Base-by-base conservation (phyloP, 2,888 invertebrate species). In the Hirudinaria manillensis region DNA sequence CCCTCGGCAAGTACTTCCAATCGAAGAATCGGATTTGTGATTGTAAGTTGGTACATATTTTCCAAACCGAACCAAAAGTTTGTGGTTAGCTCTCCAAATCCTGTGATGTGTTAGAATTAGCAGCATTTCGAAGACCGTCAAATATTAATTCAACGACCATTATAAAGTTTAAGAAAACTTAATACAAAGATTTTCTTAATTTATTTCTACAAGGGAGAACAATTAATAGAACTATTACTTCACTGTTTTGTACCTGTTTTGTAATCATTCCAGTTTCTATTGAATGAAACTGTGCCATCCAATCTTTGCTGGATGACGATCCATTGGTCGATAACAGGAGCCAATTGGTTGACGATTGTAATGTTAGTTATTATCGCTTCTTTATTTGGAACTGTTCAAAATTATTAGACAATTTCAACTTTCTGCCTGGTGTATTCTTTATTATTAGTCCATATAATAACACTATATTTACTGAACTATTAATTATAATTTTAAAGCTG, bases 1-100 rank as follows among this genome's bases (percentile, higher is more conserved):
- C 68, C 68, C n/a, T 68, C 68, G 7, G 68, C 36, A 4, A 68
- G 32, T 29, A 68, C 68, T 34, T 68, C 68, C 2, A 68, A 13
- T n/a, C 68, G 68, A 29, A 68, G 36, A 1, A 36, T 32, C 68
- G 36, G 32, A 4, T 34, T 34, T 4, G 32, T 34, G 10, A 6
- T 68, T 24, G 68, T 34, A 24, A 68, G 34, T 32, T 34, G 10
- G 10, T 32, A n/a, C 29, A 68, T 32, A 10, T 68, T 68, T 53
- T 71, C 71, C 24, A 71, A 53, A 24, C 71, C 71, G 51, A 71
- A 19, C 71, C 71, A 71, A 53, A 45, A 71, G 32, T 71, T 71
- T 13, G 38, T 51, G 0, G 10, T 6, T 45, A 36, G n/a, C 19
- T 71, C 51, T 24, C 71, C 71, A 24, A 71, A 71, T 36, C 71